phyloP scores from a whole-genome alignment of 2,113 vertebrate genomes.

The rabbit (Oryctolagus cuniculus) region DNA sequence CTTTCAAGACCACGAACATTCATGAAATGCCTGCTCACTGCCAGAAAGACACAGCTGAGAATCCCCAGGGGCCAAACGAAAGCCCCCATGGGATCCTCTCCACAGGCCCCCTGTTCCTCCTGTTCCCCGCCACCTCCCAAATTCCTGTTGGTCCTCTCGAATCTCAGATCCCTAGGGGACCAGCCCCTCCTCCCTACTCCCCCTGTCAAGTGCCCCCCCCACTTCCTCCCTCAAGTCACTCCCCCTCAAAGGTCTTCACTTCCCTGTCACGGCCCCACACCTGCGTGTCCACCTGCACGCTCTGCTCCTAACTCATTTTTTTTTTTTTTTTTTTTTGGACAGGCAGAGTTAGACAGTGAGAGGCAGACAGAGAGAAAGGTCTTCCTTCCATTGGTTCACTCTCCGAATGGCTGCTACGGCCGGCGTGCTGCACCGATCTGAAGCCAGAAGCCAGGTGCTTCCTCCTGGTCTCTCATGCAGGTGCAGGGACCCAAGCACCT shows the following conservation, averaged over 20 bases:
- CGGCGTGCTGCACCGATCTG: no score
- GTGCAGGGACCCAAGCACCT: no score
- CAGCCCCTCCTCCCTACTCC: background rate
- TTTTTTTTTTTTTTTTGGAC: no score
- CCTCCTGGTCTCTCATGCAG: no score
- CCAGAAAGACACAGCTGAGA: constrained; percentile 1
- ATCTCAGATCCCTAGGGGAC: background rate
- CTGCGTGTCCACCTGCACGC: background rate
- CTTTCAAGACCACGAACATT: constrained; percentile 20
- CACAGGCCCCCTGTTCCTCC: background rate
- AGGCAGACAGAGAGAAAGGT: no score
- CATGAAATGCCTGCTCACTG: background rate
- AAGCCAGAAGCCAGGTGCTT: no score
- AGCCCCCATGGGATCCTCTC: background rate
- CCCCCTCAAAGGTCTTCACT: background rate
- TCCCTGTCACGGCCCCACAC: background rate
- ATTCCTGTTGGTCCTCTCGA: background rate
- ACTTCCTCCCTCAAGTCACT: background rate
- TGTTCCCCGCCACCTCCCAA: no score
- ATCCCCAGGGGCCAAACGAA: background rate
- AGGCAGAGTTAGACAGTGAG: no score
- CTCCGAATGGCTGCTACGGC: no score
- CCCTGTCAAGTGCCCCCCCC: no score
- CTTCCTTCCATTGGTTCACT: no score
- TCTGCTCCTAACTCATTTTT: background rate